A percentile compares a stretch with the other conserved stretches of the same genome.
These are phyloP conservation scores for Nineta flava DNA, from an alignment of 2,888 invertebrate species.

Conservation along the genomic window DNA sequence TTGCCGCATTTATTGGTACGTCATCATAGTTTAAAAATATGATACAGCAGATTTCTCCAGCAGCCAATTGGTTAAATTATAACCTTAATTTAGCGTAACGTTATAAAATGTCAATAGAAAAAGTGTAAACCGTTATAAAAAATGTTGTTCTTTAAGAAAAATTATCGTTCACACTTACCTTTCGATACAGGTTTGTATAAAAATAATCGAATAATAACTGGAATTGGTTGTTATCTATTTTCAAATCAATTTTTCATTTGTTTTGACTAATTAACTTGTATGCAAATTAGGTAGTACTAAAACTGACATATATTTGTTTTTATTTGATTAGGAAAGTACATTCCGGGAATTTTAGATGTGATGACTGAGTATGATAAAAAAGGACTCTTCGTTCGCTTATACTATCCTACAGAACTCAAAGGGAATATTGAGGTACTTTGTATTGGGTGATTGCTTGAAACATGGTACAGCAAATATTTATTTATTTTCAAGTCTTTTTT, in stretches of 20 bases:
- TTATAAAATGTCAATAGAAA: not conserved
- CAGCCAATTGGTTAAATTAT: not conserved
- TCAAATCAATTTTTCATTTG: too few species aligned
- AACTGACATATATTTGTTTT: too few species aligned
- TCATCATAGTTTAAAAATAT: not conserved
- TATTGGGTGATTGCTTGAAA: not conserved
- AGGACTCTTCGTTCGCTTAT: slow-evolving; percentile 37
- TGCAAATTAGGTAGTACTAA: too few species aligned
- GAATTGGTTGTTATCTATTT: too few species aligned
- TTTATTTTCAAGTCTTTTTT: too few species aligned
- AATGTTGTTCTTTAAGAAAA: not conserved
- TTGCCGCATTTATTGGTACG: not conserved
- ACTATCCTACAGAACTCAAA: slow-evolving; percentile 35
- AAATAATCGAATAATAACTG: too few species aligned
- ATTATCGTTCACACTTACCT: slow-evolving; percentile 1
- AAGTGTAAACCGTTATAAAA: too few species aligned
- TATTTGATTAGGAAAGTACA: slow-evolving; percentile 26
- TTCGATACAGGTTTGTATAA: not conserved
- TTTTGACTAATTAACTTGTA: too few species aligned
- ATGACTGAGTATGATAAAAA: slow-evolving; percentile 34
- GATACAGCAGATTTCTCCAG: not conserved
- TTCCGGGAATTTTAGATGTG: slow-evolving; percentile 40
- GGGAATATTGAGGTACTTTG: slow-evolving; percentile 25
- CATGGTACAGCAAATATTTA: not conserved
- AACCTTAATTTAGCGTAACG: slow-evolving; percentile 1